Evolutionary conservation across 2,113 vertebrate genomes (phyloP).

Genomic region (Neolamprologus ventralis): DNA sequence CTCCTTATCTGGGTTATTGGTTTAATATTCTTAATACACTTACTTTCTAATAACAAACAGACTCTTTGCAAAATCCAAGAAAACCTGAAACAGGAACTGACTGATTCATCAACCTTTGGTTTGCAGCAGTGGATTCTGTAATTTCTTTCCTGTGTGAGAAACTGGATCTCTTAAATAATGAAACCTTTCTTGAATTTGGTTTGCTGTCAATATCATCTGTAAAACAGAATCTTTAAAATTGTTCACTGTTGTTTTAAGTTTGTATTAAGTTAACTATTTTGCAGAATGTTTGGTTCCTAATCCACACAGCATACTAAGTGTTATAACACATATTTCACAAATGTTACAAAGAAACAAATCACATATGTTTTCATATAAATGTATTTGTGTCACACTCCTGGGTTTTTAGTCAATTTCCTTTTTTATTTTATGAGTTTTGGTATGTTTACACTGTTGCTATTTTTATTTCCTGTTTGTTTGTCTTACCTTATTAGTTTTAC

Average conservation of each 20-base stretch:
- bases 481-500: not conserved
- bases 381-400: not conserved
- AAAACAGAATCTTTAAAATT: not conserved
- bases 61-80: not conserved
- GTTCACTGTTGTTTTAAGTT: not conserved
- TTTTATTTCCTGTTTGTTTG: not conserved
- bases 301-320: not conserved
- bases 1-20: not conserved
- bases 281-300: not conserved
- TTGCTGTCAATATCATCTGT: not conserved
- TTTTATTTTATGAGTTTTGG: not conserved
- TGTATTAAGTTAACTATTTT: not conserved
- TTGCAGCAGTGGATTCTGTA: not conserved
- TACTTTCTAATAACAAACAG: not conserved
- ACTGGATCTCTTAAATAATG: not conserved
- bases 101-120: not conserved
- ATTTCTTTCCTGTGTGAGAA: not conserved
- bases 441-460: not conserved
- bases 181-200: not conserved
- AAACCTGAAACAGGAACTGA: not conserved
- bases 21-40: not conserved
- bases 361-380: not conserved
- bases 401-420: not conserved
- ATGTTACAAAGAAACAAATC: not conserved
- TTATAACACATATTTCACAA: not conserved